Evolutionary conservation across 64 coral and sea anemone species (phyloP).

Genomic region (Pocillopora verrucosa): DNA sequence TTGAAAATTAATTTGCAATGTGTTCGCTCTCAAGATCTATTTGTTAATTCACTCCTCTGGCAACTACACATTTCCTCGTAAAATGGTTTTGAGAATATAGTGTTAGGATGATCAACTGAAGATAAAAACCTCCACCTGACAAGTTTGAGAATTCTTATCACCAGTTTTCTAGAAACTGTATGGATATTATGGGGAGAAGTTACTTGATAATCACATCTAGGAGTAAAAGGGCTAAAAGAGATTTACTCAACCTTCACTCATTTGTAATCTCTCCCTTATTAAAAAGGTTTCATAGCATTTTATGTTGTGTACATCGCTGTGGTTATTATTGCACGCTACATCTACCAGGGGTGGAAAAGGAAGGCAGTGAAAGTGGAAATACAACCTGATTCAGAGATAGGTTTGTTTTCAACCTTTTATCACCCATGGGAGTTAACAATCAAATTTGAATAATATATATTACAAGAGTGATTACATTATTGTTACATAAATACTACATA

Average conservation of each 20-base stretch:
- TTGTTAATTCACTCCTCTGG: no score
- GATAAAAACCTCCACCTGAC: no score
- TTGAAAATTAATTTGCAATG: no score
- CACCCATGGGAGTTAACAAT: no score
- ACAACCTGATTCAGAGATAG: background rate
- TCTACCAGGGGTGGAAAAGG: constrained; percentile 84
- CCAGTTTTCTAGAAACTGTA: no score
- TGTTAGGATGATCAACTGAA: no score
- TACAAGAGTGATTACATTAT: background rate
- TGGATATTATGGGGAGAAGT: no score
- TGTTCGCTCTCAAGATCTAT: no score
- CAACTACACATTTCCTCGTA: no score
- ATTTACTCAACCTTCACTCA: background rate
- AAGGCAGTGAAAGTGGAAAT: background rate
- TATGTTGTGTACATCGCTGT: constrained; percentile 81
- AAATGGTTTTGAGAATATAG: no score
- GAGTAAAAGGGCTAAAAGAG: background rate
- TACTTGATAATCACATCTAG: background rate
- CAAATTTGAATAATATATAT: background rate
- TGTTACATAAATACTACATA: background rate
- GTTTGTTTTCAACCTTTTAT: background rate
- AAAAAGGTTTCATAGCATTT: constrained; percentile 67
- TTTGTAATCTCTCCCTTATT: background rate
- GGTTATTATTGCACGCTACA: constrained; percentile 65
- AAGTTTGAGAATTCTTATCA: no score